Evolutionary conservation across 2,113 vertebrate genomes (phyloP).

Genomic region (Crotalus horridus): DNA sequence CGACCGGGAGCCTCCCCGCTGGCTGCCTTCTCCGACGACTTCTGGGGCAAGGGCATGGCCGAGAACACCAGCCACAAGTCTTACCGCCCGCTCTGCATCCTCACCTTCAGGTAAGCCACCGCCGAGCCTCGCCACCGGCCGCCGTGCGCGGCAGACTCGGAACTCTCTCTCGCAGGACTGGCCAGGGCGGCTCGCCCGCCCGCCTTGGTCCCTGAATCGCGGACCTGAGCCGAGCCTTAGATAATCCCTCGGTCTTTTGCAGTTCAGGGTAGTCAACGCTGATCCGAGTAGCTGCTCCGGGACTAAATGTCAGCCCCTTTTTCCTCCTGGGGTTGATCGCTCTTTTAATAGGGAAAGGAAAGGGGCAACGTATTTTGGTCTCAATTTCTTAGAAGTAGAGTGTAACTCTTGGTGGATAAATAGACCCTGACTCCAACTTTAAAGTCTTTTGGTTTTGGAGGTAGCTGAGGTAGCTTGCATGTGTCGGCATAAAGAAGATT

Average conservation of each 20-base stretch:
- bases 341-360: neutral
- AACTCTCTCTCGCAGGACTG: neutral
- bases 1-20: conserved; percentile 72
- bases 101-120: conserved; percentile 88
- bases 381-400: too few relatives aligned
- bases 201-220: neutral
- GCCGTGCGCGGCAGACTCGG: neutral
- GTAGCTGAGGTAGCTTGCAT: neutral
- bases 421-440: neutral
- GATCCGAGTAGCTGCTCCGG: neutral
- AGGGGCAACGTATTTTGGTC: too few relatives aligned
- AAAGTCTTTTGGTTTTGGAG: neutral
- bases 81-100: conserved; percentile 91
- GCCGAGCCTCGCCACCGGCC: neutral
- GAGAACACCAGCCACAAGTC: conserved; percentile 98
- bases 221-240: neutral
- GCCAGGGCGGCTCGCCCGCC: too few relatives aligned
- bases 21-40: conserved; percentile 87
- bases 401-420: neutral
- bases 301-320: neutral
- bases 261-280: neutral
- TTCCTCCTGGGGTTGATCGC: neutral
- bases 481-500: neutral
- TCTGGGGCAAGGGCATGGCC: conserved; percentile 94
- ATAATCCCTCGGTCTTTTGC: neutral